These are phyloP conservation scores for Megaceryle maxima DNA, from an alignment of 2,113 vertebrate species.

Conservation along the genomic window DNA sequence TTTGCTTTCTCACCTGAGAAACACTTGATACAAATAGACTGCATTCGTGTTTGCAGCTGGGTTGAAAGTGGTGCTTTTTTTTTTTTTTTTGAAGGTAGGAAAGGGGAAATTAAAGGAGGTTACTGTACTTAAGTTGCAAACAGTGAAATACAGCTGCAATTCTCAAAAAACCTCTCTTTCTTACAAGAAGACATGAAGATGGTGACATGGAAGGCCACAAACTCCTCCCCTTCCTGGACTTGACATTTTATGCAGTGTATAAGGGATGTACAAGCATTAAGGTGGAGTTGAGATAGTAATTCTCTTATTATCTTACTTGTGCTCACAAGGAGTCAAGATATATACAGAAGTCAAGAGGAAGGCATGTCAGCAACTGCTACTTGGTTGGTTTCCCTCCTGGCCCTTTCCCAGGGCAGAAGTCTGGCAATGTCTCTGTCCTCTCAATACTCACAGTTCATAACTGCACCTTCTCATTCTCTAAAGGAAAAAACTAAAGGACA, in stretches of 20 bases:
- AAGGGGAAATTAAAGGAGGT: background rate
- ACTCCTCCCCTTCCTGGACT: background rate
- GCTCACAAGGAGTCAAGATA: background rate
- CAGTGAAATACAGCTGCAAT: background rate
- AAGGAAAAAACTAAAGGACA: background rate
- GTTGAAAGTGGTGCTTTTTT: background rate
- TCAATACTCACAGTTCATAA: background rate
- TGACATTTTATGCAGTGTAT: background rate
- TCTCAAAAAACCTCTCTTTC: background rate
- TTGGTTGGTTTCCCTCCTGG: background rate
- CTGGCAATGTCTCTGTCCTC: background rate
- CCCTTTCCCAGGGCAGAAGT: background rate
- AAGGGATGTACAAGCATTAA: rapidly evolving
- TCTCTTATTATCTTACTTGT: background rate
- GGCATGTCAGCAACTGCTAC: background rate
- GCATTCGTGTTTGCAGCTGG: background rate
- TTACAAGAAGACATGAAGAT: background rate
- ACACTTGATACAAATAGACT: background rate
- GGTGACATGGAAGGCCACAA: background rate
- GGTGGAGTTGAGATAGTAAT: background rate
- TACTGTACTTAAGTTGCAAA: background rate
- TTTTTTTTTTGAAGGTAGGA: background rate
- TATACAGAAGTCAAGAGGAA: background rate
- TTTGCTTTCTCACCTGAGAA: background rate
- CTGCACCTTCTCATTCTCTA: background rate